phyloP scores from a whole-genome alignment of 1,140 invertebrate species.

The Chymomyza costata region DNA sequence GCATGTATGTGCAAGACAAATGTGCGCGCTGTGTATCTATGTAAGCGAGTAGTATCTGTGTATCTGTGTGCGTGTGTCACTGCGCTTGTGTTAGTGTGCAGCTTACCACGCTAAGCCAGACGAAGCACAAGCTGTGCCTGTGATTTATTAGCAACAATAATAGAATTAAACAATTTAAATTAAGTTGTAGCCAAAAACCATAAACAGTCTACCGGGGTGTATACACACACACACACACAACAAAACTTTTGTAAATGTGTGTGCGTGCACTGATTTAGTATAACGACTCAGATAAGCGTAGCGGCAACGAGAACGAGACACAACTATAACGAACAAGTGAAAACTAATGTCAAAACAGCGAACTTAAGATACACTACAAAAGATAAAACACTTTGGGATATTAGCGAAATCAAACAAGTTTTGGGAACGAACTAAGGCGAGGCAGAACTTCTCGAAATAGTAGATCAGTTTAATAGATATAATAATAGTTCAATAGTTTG shows the following conservation, averaged over 20 bases:
- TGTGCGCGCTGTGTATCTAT: slow-evolving; percentile 25
- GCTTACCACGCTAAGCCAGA: slow-evolving; percentile 53
- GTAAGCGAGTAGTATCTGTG: slow-evolving; percentile 6
- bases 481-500: too few relatives aligned
- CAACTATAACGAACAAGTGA: too few relatives aligned
- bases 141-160: slow-evolving; percentile 75
- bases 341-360: too few relatives aligned
- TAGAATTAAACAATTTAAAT: slow-evolving; percentile 76
- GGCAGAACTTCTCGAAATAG: too few relatives aligned
- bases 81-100: slow-evolving; percentile 4
- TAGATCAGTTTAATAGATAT: too few relatives aligned
- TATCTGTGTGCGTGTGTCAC: slow-evolving; percentile 26
- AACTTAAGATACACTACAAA: slow-evolving; percentile 4
- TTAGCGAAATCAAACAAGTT: too few relatives aligned
- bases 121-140: slow-evolving; percentile 63
- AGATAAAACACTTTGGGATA: slow-evolving; percentile 13
- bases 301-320: slow-evolving; percentile 24
- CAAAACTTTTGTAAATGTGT: too few relatives aligned
- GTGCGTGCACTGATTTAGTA: too few relatives aligned
- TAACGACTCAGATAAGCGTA: too few relatives aligned
- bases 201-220: slow-evolving; percentile 60
- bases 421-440: too few relatives aligned
- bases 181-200: slow-evolving; percentile 74
- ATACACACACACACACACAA: too few relatives aligned
- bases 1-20: slow-evolving; percentile 41